Evolutionary conservation across 1,140 invertebrate species (phyloP).

Genomic region (Scaptomyza montana): DNA sequence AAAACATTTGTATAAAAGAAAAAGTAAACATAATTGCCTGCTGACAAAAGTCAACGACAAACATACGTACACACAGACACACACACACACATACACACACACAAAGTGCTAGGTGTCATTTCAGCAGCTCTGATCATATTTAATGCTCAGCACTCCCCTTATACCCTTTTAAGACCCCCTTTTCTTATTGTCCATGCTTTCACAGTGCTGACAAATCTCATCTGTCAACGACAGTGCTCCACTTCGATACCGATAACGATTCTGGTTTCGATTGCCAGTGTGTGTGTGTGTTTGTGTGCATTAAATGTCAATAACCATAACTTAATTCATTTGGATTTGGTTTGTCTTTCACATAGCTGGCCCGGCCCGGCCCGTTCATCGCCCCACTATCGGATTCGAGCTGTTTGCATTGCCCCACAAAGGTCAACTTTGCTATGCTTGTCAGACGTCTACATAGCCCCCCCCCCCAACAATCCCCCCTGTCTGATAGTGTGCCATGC

Average conservation of each 20-base stretch:
- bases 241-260: slow-evolving; percentile 5
- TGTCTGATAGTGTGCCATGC: slow-evolving; percentile 7
- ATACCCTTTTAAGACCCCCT: not conserved
- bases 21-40: slow-evolving; percentile 8
- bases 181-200: not conserved
- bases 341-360: slow-evolving; percentile 50
- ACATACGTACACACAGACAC: slow-evolving; percentile 1
- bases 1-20: slow-evolving; percentile 9
- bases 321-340: slow-evolving; percentile 62
- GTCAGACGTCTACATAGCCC: not conserved
- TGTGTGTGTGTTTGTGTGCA: slow-evolving; percentile 39
- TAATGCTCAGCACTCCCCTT: slow-evolving; percentile 43
- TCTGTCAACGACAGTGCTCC: slow-evolving; percentile 35
- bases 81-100: not conserved
- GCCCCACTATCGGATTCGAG: slow-evolving; percentile 39
- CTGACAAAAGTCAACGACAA: not conserved
- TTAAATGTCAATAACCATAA: slow-evolving; percentile 67
- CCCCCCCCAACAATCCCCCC: not conserved
- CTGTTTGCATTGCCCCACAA: slow-evolving; percentile 44
- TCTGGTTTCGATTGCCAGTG: not conserved
- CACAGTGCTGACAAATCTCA: slow-evolving; percentile 32
- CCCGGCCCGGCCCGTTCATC: not conserved
- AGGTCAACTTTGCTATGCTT: slow-evolving; percentile 30
- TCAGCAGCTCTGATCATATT: slow-evolving; percentile 45
- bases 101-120: slow-evolving; percentile 19